phyloP scores from a whole-genome alignment of 2,888 invertebrate genomes.

The Ctena decussata region DNA sequence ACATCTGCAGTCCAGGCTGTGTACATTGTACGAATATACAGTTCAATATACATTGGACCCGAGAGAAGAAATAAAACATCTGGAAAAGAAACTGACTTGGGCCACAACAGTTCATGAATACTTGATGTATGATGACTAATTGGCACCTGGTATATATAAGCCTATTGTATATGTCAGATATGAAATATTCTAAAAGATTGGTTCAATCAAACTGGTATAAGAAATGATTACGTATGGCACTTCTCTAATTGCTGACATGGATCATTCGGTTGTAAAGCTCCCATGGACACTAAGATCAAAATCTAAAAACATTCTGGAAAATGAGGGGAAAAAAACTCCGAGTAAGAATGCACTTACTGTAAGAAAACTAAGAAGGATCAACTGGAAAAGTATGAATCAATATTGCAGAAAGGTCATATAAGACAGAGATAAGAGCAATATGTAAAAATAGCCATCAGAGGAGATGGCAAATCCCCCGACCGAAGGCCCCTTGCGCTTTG shows the following conservation, averaged over 20 bases:
- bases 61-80: not conserved
- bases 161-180: not conserved
- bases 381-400: not conserved
- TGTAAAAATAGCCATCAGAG: not conserved
- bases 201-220: not conserved
- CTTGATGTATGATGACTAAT: not conserved
- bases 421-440: not conserved
- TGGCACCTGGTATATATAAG: not conserved
- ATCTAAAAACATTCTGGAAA: not conserved
- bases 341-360: not conserved
- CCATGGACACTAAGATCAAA: slow-evolving; percentile 6
- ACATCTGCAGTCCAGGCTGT: not conserved
- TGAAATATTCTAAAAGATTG: not conserved
- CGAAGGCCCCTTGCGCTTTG: too few species aligned
- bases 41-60: not conserved
- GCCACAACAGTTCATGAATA: not conserved
- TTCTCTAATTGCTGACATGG: not conserved
- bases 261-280: not conserved
- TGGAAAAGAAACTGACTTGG: not conserved
- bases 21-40: not conserved
- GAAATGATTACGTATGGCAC: not conserved
- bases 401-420: not conserved
- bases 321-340: not conserved
- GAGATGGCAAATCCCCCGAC: too few species aligned
- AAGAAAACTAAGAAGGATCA: not conserved